phyloP scores from a whole-genome alignment of 1,140 invertebrate species.

The Himalopsyche phryganea region DNA sequence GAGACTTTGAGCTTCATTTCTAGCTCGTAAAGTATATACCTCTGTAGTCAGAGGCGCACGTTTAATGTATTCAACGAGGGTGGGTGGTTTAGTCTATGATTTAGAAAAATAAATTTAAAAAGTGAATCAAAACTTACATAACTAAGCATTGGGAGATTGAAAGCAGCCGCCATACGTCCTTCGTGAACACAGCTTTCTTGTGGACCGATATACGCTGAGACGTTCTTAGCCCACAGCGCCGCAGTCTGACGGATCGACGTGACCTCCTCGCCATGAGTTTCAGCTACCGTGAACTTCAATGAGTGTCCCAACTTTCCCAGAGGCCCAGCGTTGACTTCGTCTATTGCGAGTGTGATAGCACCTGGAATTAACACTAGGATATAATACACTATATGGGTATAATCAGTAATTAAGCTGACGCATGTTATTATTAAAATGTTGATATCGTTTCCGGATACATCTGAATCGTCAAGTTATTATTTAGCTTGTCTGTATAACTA shows the following conservation, averaged over 20 bases:
- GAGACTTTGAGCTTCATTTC: no score
- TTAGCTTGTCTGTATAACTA: no score
- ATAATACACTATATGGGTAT: no score
- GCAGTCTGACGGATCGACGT: conserved; percentile 83
- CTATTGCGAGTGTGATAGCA: conserved; percentile 78
- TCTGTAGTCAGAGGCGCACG: no score
- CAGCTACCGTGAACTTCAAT: conserved; percentile 79
- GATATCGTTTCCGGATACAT: no score
- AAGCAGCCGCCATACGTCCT: conserved; percentile 90
- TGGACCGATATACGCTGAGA: conserved; percentile 89
- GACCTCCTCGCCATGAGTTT: conserved; percentile 88
- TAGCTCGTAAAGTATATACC: no score
- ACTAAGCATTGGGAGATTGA: conserved; percentile 86
- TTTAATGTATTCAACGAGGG: no score
- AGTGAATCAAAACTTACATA: conserved; percentile 59
- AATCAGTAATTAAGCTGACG: no score
- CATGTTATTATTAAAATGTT: no score
- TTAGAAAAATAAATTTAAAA: no score
- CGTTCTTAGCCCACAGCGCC: conserved; percentile 77
- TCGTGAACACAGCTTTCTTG: conserved; percentile 95
- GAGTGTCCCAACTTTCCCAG: conserved; percentile 62
- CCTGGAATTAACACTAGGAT: conserved; percentile 54
- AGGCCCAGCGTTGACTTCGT: conserved; percentile 64
- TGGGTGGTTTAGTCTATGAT: no score
- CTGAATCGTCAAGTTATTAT: no score